Conservation (phyloP, 2,888 invertebrate species). For the Parnassius mnemosyne region DNA sequence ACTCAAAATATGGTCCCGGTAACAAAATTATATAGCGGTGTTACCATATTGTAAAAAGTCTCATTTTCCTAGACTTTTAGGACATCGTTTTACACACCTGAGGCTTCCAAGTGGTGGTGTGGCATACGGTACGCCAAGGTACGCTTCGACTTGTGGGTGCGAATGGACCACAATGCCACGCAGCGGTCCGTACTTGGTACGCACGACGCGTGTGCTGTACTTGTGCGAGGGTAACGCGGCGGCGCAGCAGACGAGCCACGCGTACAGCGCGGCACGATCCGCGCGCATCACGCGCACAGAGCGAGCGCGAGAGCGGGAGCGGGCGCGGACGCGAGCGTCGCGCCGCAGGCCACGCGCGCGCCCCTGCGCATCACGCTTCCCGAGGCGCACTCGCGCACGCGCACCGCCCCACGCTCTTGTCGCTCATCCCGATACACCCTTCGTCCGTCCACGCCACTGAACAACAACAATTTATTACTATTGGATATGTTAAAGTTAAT, state of each 20-base stretch:
- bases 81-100: constrained; percentile 74
- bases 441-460: constrained; percentile 64
- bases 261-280: constrained; percentile 77
- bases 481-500: not conserved
- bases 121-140: constrained; percentile 96
- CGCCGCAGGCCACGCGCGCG: constrained; percentile 51
- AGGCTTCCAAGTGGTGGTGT: constrained; percentile 94
- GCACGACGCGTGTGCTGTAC: constrained; percentile 90
- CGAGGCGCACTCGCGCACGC: constrained; percentile 46
- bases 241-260: constrained; percentile 80
- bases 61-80: no score
- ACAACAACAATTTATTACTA: constrained; percentile 1
- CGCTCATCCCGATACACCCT: constrained; percentile 55
- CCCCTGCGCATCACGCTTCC: constrained; percentile 59
- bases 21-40: no score
- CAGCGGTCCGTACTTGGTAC: constrained; percentile 94
- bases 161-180: constrained; percentile 91
- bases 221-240: constrained; percentile 84
- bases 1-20: no score
- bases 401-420: constrained; percentile 50
- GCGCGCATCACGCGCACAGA: constrained; percentile 72
- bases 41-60: no score
- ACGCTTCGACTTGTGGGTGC: constrained; percentile 91
- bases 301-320: constrained; percentile 49
- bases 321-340: constrained; percentile 47